Base-by-base conservation (phyloP, 1,140 invertebrate genomes). In the Drosophila nigrodunni region DNA sequence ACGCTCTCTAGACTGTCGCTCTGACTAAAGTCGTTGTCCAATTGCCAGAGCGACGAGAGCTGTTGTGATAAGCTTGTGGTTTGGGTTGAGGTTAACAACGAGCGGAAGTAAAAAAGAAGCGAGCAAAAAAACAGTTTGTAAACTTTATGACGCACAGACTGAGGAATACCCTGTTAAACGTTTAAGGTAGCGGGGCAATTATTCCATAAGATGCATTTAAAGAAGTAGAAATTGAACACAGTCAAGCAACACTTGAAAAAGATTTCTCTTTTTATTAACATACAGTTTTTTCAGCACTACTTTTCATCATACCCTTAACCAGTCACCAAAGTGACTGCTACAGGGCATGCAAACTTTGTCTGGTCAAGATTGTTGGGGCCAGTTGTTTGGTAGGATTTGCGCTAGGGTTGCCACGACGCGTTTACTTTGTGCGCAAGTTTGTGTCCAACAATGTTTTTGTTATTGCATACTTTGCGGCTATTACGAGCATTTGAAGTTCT, bases 401-500 rank as follows among this genome's bases (percentile, higher is more conserved):
- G 65, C 62, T 34, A 67, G 70, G 34, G 68, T 64, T 64, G 60
- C 60, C 69, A 60, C 15, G 64, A 46, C 46, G 70, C 64, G 70
- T 73, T 52, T 67, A 59, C 54, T 66, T 73, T 74, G 72, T 57
- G 58, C 57, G 37, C 62, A 73, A 74, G 57, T 49, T 61, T 46
- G 61, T 69, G 66, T 55, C 41, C 34, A 62, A 50, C 57, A 70
- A 55, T 50, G 68, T 59, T 77, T 74, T 74, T 74, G 58, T 77
- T 78, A 64, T 80, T 75, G 78, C 82, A 85, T 78, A 81, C 81
- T 85, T 81, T 85, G 82, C 78, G 81, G 78, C 82, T 75, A 81
- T 78, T 83, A 74, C 65, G 71, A 61, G 57, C 55, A 83, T 80
- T 72, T 78, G 60, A 72, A 75, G 77, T 57, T 74, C 39, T 41